Conservation (phyloP, 1,140 invertebrate genomes). For the Stegodyphus dumicola region DNA sequence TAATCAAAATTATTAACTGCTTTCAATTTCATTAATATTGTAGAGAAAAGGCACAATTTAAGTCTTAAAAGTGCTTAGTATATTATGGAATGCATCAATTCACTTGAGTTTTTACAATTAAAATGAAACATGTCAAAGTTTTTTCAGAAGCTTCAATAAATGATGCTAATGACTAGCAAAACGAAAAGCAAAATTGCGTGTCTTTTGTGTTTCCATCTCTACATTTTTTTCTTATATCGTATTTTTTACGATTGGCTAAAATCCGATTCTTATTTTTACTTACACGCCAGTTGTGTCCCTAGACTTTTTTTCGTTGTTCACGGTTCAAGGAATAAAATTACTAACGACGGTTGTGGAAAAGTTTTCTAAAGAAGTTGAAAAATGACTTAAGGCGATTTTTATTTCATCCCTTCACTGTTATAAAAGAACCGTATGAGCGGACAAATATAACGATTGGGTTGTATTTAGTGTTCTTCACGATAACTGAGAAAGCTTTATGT, state of each 20-base stretch:
- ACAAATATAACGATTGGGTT: constrained; percentile 11
- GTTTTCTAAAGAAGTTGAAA: constrained; percentile 40
- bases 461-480: not conserved
- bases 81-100: no score
- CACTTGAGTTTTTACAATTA: no score
- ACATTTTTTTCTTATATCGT: not conserved
- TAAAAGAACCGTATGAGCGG: constrained; percentile 2
- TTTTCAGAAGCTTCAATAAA: constrained; percentile 11
- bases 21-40: no score
- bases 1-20: no score
- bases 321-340: constrained; percentile 29
- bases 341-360: constrained; percentile 37
- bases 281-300: not conserved
- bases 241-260: constrained; percentile 2
- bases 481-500: not conserved
- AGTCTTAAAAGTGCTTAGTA: no score
- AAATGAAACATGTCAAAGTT: no score
- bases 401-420: not conserved
- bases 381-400: constrained; percentile 16
- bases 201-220: not conserved
- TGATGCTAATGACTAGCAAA: constrained; percentile 13
- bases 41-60: no score
- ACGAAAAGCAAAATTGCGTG: not conserved
- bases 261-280: constrained; percentile 8
- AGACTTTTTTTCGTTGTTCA: not conserved